phyloP scores from a whole-genome alignment of 2,797 vertebrate genomes.

The Pitangus sulphuratus region DNA sequence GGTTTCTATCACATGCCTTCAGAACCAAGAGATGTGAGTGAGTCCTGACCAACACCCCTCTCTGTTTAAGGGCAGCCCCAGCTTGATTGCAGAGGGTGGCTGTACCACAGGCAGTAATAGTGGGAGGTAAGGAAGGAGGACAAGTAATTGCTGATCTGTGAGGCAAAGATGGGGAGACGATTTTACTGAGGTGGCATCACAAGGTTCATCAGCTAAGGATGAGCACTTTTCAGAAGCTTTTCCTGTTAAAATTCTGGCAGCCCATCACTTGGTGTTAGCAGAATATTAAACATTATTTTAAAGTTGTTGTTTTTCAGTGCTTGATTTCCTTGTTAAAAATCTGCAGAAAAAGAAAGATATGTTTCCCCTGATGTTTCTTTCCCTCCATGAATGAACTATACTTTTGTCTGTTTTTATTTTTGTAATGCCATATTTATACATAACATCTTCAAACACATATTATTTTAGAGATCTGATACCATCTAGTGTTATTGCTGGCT shows the following conservation, averaged over 20 bases:
- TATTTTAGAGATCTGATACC: conserved; percentile 59
- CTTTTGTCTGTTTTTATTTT: conserved; percentile 56
- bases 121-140: neutral
- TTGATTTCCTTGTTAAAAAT: conserved; percentile 47
- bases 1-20: neutral
- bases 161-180: neutral
- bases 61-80: neutral
- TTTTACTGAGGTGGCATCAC: neutral
- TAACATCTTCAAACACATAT: conserved; percentile 49
- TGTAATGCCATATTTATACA: neutral
- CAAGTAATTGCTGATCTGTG: neutral
- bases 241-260: conserved; percentile 19
- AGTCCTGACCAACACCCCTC: neutral
- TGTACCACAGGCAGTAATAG: neutral
- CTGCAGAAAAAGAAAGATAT: conserved; percentile 53
- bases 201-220: neutral
- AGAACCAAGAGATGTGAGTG: neutral
- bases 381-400: conserved; percentile 18
- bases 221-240: neutral
- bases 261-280: conserved; percentile 23
- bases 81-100: neutral
- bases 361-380: conserved; percentile 55
- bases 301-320: neutral
- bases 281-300: conserved; percentile 28
- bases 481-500: conserved; percentile 58